Conservation (phyloP, 2,888 invertebrate species). For the Branchinecta sandiegonensis region DNA sequence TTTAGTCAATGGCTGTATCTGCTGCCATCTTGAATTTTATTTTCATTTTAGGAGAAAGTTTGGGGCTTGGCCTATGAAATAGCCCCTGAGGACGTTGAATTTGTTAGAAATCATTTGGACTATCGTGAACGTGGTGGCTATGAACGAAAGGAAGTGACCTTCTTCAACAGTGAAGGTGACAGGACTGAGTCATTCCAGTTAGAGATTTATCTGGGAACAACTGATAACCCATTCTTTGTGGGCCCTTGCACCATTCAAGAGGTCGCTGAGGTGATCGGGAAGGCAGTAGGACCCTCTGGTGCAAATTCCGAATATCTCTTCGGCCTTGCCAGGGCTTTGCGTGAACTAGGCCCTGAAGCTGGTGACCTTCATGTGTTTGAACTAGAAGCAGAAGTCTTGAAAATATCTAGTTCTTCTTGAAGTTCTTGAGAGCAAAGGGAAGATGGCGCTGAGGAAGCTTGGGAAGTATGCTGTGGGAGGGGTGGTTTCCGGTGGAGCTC, state of each 20-base stretch:
- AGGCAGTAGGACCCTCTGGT: constrained; percentile 67
- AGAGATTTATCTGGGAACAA: constrained; percentile 64
- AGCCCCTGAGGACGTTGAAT: constrained; percentile 46
- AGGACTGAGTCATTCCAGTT: constrained; percentile 48
- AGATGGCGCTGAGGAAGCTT: neutral
- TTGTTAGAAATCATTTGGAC: constrained; percentile 67
- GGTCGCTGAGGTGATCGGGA: constrained; percentile 64
- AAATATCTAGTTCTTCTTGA: neutral
- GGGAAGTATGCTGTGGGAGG: neutral
- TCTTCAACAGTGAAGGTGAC: constrained; percentile 45
- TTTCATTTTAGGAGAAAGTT: constrained; percentile 44
- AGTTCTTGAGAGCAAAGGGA: neutral
- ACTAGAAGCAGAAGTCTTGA: constrained; percentile 47
- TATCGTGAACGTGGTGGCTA: constrained; percentile 89
- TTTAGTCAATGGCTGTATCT: too few relatives aligned
- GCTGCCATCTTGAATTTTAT: too few relatives aligned
- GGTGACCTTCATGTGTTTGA: constrained; percentile 58
- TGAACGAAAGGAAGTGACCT: constrained; percentile 50
- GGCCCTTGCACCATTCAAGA: constrained; percentile 56
- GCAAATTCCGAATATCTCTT: constrained; percentile 81
- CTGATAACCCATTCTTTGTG: constrained; percentile 62
- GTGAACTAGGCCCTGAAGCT: constrained; percentile 52
- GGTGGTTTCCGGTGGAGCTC: neutral
- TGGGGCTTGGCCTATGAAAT: constrained; percentile 91
- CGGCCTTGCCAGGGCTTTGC: constrained; percentile 63